phyloP scores from a whole-genome alignment of 2,113 vertebrate genomes.

The Elgaria multicarinata region DNA sequence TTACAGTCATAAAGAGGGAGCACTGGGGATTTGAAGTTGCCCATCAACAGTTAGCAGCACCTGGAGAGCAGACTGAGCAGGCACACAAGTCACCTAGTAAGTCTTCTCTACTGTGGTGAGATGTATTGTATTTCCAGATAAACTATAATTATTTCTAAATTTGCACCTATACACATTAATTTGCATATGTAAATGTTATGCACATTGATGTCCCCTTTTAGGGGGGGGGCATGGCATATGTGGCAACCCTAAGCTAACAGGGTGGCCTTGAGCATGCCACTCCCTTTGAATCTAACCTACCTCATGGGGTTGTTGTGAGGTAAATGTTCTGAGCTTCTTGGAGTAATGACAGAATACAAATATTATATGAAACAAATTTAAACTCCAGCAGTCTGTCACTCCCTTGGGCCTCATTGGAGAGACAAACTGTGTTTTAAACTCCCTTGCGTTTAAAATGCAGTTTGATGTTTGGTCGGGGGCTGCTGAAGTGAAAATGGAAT shows the following conservation, averaged over 20 bases:
- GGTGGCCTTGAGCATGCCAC: neutral
- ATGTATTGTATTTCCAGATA: no score
- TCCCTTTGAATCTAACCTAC: neutral
- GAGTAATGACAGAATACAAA: slow-evolving; percentile 8
- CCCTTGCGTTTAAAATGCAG: slow-evolving; percentile 7
- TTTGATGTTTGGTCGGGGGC: slow-evolving; percentile 16
- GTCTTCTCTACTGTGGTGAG: no score
- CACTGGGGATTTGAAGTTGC: no score
- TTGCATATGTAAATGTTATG: no score
- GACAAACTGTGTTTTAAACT: neutral
- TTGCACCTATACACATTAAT: no score
- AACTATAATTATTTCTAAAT: no score
- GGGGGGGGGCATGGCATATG: no score
- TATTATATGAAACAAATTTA: slow-evolving; percentile 2
- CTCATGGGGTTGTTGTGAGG: neutral
- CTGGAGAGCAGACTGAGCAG: no score
- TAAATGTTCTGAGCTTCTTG: neutral
- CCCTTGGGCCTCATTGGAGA: neutral
- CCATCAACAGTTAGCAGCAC: no score
- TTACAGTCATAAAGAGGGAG: no score
- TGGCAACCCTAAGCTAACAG: neutral
- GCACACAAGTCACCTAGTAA: no score
- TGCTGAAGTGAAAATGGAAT: slow-evolving; percentile 22
- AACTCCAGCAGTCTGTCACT: neutral
- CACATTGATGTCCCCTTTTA: no score